These are phyloP conservation scores for Lepisosteus osseus DNA, from an alignment of 2,113 vertebrate species.

Conservation along the genomic window DNA sequence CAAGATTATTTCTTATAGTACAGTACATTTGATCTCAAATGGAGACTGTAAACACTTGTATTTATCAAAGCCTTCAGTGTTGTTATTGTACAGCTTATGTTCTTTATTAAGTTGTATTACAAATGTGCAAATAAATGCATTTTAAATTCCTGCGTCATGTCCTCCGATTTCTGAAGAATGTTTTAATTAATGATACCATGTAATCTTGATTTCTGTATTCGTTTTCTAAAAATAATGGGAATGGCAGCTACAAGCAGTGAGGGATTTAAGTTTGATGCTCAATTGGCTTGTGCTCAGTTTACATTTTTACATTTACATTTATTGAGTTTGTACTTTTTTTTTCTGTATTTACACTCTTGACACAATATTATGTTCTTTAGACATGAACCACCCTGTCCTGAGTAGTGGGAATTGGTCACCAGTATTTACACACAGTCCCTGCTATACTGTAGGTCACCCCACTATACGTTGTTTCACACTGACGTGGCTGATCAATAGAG, in stretches of 20 bases:
- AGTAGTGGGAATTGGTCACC: no score
- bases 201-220: neutral
- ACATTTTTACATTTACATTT: no score
- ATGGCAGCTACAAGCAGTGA: no score
- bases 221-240: neutral
- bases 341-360: no score
- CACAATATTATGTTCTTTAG: no score
- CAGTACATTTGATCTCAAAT: constrained; percentile 4
- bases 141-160: constrained; percentile 3
- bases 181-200: neutral
- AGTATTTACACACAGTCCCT: no score
- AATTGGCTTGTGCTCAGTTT: neutral
- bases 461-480: no score
- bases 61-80: constrained; percentile 8
- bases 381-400: no score
- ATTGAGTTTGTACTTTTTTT: no score
- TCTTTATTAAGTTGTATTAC: constrained; percentile 13
- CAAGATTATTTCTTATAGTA: neutral
- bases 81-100: constrained; percentile 11
- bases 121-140: constrained; percentile 13
- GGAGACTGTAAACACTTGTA: constrained; percentile 1
- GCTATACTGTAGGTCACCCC: no score
- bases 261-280: neutral
- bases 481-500: no score
- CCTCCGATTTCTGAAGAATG: neutral